Base-by-base conservation (phyloP, 2,888 invertebrate genomes). In the Thyatira batis region DNA sequence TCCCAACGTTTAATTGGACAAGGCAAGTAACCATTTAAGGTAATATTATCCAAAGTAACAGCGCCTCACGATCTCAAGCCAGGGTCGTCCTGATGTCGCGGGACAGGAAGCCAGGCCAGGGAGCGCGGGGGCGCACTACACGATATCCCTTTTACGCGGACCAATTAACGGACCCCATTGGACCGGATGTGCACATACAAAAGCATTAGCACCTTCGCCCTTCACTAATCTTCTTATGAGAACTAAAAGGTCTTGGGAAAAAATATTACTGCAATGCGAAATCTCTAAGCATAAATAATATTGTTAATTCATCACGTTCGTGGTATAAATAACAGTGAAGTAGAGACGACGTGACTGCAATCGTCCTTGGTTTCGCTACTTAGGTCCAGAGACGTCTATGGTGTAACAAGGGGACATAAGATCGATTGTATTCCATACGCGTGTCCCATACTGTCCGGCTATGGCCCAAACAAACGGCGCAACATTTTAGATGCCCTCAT, bases 81-180 rank as follows among this genome's bases (percentile, higher is more conserved):
- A 77, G 73, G 77, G 68, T 67, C 61, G 60, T 55, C 61, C 69
- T 70, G 73, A 74, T 78, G 78, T 83, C 82, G 75, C 77, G 71
- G 71, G 70, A 75, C 84, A 88, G 89, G 90, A 90, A 86, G 83
- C 80, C 67, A 78, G 71, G 71, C 64, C 72, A 70, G 69, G 69
- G 75, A 72, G 74, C 71, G 76, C 72, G 74, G 77, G 80, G 79
- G 76, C 76, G 72, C 65, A 79, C 76, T 86, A 91, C 92, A 92
- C 84, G 92, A 89, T 89, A 92, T 91, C 90, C 90, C 92, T 92
- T 91, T 92, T 91, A 92, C 89, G 86, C 82, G 78, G 84, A 84
- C 87, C 92, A 90, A 92, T 92, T 91, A 92, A 91, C 89, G 86
- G 87, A 86, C 88, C 83, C 82, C 79, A 67, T 71, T 76, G 82